Percentiles rank a stretch among this genome's conserved stretches.
Conservation (phyloP, 2,888 invertebrate species). For the Apamea monoglypha region DNA sequence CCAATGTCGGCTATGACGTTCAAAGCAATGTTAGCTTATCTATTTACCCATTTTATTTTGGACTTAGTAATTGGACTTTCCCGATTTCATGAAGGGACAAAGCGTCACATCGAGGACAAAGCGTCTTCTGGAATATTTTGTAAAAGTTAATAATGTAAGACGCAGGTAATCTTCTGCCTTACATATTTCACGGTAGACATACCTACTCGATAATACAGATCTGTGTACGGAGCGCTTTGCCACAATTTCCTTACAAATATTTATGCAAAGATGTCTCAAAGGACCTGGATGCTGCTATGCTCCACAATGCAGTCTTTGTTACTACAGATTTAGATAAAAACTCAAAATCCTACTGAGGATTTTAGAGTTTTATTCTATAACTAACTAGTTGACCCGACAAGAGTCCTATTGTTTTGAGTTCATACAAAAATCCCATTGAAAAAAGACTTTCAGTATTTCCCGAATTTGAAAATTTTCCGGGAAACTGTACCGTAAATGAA, state of each 20-base stretch:
- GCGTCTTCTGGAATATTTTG: no score
- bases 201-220: background rate
- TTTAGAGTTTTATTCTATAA: background rate
- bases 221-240: constrained; percentile 9
- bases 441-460: no score
- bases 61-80: background rate
- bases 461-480: no score
- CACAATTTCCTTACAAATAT: constrained; percentile 49
- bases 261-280: constrained; percentile 54
- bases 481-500: no score
- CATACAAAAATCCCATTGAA: no score
- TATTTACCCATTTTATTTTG: background rate
- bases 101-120: no score
- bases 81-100: background rate
- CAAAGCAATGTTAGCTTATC: constrained; percentile 8
- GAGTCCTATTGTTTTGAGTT: no score
- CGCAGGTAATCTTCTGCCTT: background rate
- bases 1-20: background rate
- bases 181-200: constrained; percentile 14
- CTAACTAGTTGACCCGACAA: no score
- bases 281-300: constrained; percentile 28
- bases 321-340: constrained; percentile 54
- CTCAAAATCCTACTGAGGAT: constrained; percentile 5
- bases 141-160: no score
- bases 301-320: constrained; percentile 48